A percentile compares a stretch with the other conserved stretches of the same genome.
Conservation (phyloP, 2,888 invertebrate genomes). For the Acrobasis suavella region DNA sequence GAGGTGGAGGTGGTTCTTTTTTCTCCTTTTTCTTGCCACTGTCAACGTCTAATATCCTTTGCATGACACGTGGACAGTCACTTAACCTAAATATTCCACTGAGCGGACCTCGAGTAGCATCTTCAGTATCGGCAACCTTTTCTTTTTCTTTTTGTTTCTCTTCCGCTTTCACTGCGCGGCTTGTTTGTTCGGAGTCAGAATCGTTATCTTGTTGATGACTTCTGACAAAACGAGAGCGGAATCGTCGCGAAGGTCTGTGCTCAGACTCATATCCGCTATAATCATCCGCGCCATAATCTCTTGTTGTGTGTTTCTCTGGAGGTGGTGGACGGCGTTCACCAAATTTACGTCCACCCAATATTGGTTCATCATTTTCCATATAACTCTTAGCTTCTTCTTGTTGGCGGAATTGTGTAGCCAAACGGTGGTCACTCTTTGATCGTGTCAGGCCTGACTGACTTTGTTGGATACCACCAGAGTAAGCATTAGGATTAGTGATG, state of each 20-base stretch:
- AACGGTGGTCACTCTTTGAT: slow-evolving; percentile 95
- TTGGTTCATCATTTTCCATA: slow-evolving; percentile 86
- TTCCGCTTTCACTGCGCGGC: slow-evolving; percentile 85
- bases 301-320: slow-evolving; percentile 74
- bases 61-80: slow-evolving; percentile 94
- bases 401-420: slow-evolving; percentile 93
- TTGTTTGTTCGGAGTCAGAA: slow-evolving; percentile 87
- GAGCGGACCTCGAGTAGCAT: slow-evolving; percentile 91
- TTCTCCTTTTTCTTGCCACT: slow-evolving; percentile 89
- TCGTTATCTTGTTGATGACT: slow-evolving; percentile 88
- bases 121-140: slow-evolving; percentile 93
- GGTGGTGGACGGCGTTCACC: slow-evolving; percentile 86
- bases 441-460: slow-evolving; percentile 90
- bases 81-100: slow-evolving; percentile 94
- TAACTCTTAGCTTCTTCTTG: slow-evolving; percentile 89
- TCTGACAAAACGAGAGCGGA: slow-evolving; percentile 87
- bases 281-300: slow-evolving; percentile 85
- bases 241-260: slow-evolving; percentile 85
- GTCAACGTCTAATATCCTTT: slow-evolving; percentile 92
- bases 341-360: slow-evolving; percentile 89
- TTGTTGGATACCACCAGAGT: slow-evolving; percentile 83
- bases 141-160: slow-evolving; percentile 84
- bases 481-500: slow-evolving; percentile 85
- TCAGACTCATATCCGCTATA: slow-evolving; percentile 87
- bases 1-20: slow-evolving; percentile 83